phyloP scores from a whole-genome alignment of 1,140 invertebrate genomes.

The Manduca sexta region DNA sequence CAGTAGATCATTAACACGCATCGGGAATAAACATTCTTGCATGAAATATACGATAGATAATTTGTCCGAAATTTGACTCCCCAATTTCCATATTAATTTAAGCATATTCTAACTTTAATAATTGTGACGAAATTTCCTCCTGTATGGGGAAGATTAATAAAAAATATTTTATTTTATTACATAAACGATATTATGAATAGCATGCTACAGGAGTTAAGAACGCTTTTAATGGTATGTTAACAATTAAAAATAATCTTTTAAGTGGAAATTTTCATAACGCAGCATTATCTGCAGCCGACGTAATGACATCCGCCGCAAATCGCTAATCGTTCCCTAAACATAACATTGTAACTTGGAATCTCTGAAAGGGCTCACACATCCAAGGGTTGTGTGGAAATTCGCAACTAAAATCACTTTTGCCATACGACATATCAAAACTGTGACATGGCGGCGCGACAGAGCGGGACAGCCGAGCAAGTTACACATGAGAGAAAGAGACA shows the following conservation, averaged over 20 bases:
- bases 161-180: too few relatives aligned
- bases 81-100: too few relatives aligned
- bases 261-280: conserved; percentile 32
- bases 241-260: conserved; percentile 31
- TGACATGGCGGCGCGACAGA: conserved; percentile 37
- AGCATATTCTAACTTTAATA: too few relatives aligned
- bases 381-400: conserved; percentile 41
- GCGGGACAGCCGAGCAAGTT: conserved; percentile 26
- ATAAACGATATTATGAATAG: too few relatives aligned
- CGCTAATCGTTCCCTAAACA: conserved; percentile 43
- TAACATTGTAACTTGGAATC: conserved; percentile 2
- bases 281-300: conserved; percentile 35
- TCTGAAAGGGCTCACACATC: neutral
- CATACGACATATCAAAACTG: conserved; percentile 61
- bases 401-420: conserved; percentile 43
- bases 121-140: too few relatives aligned
- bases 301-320: conserved; percentile 34
- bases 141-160: too few relatives aligned
- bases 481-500: conserved; percentile 31
- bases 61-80: too few relatives aligned
- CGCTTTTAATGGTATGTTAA: too few relatives aligned
- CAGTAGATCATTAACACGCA: too few relatives aligned
- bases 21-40: too few relatives aligned
- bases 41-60: too few relatives aligned
- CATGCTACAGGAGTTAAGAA: too few relatives aligned